A percentile compares a stretch with the other conserved stretches of the same genome.
These are phyloP conservation scores for Tragelaphus buxtoni DNA, from an alignment of 2,113 vertebrate genomes.

Conservation along the genomic window DNA sequence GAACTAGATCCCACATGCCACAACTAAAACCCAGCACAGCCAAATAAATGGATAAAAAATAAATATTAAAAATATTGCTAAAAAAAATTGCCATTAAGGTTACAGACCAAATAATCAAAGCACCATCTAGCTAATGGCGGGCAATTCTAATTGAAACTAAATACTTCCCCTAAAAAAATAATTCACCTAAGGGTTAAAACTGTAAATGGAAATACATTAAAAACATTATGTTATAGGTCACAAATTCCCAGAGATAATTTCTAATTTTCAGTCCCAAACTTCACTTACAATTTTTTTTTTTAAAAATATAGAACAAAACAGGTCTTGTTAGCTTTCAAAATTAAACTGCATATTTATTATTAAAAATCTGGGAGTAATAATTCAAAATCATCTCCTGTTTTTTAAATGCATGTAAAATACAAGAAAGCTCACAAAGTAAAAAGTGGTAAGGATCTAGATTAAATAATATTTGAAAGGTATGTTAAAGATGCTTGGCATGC, in stretches of 20 bases:
- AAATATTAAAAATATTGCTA: not conserved
- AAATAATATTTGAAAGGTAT: not conserved
- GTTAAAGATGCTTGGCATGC: not conserved
- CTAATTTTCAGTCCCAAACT: not conserved
- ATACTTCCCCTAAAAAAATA: not conserved
- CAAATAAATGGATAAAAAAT: not conserved
- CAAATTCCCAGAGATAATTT: conserved; percentile 18
- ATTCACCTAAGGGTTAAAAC: not conserved
- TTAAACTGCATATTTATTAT: conserved; percentile 9
- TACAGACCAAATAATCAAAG: not conserved
- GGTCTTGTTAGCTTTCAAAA: conserved; percentile 12
- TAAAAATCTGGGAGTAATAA: not conserved
- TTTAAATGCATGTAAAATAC: conserved; percentile 19
- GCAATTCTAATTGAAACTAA: conserved; percentile 36
- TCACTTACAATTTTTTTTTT: not conserved
- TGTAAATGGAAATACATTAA: conserved; percentile 7
- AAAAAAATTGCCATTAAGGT: not conserved
- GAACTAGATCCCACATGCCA: not conserved
- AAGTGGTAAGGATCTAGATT: not conserved
- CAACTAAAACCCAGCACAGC: not conserved
- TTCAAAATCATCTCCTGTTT: not conserved
- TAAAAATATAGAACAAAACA: not conserved
- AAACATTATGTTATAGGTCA: not conserved
- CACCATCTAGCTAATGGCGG: not conserved
- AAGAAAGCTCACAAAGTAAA: conserved; percentile 20